Percentiles rank a stretch among this genome's conserved stretches.
Conservation (phyloP, 2,113 vertebrate genomes). For the Ptilonorhynchus violaceus region DNA sequence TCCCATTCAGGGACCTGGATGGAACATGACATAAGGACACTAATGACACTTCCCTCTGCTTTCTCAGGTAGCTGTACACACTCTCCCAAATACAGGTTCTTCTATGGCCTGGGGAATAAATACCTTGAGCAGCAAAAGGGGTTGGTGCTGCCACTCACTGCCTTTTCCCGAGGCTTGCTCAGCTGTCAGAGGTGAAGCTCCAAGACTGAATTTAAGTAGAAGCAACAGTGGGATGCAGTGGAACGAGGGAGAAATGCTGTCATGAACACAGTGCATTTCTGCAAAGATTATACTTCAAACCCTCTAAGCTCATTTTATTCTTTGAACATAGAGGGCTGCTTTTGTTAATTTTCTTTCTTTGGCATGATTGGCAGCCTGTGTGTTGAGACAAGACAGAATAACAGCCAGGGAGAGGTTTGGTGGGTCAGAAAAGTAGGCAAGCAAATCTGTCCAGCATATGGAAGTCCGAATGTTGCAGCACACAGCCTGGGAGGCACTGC, state of each 20-base stretch:
- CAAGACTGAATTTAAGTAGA: background rate
- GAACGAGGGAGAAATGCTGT: background rate
- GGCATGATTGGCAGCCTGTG: background rate
- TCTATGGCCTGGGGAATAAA: background rate
- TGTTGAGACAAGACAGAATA: background rate
- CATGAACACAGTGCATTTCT: background rate
- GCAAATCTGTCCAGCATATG: background rate
- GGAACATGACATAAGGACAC: background rate
- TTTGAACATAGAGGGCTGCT: background rate
- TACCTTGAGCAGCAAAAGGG: background rate
- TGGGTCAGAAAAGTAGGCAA: slow-evolving; percentile 25
- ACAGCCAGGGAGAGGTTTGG: background rate
- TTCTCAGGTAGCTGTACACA: background rate
- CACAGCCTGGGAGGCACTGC: background rate
- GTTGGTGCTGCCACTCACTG: background rate
- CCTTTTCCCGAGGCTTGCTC: background rate
- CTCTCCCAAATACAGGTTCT: background rate
- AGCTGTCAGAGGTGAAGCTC: background rate
- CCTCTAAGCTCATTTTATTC: background rate
- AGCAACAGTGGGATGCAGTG: background rate
- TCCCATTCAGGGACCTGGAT: background rate
- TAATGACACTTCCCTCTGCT: background rate
- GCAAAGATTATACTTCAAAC: background rate
- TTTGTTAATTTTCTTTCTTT: background rate
- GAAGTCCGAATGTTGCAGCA: background rate